Conservation (phyloP, 2,797 vertebrate genomes). For the Mareca strepera region DNA sequence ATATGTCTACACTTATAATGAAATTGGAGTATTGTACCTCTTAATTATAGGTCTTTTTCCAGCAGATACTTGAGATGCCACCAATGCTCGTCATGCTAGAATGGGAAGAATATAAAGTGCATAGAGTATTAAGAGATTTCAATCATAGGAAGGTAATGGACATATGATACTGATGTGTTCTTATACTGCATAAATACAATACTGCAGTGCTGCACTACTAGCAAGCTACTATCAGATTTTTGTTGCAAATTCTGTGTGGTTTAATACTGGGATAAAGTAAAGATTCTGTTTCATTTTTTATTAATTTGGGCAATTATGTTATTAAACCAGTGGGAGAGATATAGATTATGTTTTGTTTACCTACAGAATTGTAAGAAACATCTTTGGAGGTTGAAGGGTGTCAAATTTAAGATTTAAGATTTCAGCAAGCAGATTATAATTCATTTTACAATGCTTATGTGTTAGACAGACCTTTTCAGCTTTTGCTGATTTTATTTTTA, state of each 20-base stretch:
- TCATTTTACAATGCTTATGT: neutral
- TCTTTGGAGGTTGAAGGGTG: neutral
- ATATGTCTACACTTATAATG: neutral
- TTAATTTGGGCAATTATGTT: neutral
- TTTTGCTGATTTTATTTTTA: neutral
- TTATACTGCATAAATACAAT: neutral
- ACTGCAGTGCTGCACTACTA: neutral
- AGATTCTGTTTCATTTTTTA: neutral
- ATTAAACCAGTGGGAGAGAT: neutral
- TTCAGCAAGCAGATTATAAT: neutral
- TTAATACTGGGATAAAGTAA: neutral
- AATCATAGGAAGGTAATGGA: neutral
- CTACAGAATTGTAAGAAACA: neutral
- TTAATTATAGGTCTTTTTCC: slow-evolving; percentile 27
- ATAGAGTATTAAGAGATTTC: neutral
- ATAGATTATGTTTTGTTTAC: neutral
- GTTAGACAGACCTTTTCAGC: neutral
- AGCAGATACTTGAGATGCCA: neutral
- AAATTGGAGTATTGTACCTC: neutral
- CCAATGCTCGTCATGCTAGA: neutral
- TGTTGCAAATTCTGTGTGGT: neutral
- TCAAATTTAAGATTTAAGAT: neutral
- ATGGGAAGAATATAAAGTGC: neutral
- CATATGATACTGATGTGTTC: neutral
- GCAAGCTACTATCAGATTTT: neutral